A percentile compares a stretch with the other conserved stretches of the same genome.
Conservation (phyloP, 2,797 vertebrate species). For the Craterocephalus amniculus region DNA sequence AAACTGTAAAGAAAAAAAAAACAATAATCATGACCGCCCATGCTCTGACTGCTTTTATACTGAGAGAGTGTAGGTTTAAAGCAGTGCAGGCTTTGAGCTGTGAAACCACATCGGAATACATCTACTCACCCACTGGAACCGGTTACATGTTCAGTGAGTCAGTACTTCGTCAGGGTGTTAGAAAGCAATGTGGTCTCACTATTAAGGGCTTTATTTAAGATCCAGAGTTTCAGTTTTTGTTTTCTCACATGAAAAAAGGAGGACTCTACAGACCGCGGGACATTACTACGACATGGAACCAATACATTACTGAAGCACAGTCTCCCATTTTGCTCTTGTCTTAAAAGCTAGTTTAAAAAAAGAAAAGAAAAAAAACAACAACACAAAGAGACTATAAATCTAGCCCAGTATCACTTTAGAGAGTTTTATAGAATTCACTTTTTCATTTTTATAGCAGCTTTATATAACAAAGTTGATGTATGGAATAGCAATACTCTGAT, state of each 20-base stretch:
- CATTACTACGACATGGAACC: conserved; percentile 2
- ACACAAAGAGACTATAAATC: no score
- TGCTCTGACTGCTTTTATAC: conserved; percentile 25
- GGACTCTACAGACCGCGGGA: not conserved
- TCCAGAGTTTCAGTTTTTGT: conserved; percentile 19
- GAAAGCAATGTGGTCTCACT: conserved; percentile 41
- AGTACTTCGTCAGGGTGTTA: conserved; percentile 39
- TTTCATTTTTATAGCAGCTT: not conserved
- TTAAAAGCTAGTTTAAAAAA: conserved; percentile 7
- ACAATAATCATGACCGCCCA: conserved; percentile 2
- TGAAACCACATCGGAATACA: conserved; percentile 30
- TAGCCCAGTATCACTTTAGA: not conserved
- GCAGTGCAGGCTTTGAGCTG: conserved; percentile 26
- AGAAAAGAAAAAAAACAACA: not conserved
- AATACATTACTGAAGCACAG: not conserved
- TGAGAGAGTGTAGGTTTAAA: conserved; percentile 28
- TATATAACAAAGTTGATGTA: conserved; percentile 8
- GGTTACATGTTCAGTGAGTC: conserved; percentile 52
- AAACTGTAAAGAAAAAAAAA: not conserved
- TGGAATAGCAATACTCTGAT: conserved; percentile 6
- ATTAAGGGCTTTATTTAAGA: conserved; percentile 24
- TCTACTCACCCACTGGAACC: conserved; percentile 45
- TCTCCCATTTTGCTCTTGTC: conserved; percentile 1
- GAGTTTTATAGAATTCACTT: not conserved
- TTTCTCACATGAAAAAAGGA: conserved; percentile 4